These are phyloP conservation scores for Ophthalmolycus amberensis DNA, from an alignment of 2,113 vertebrate genomes.

Conservation along the genomic window DNA sequence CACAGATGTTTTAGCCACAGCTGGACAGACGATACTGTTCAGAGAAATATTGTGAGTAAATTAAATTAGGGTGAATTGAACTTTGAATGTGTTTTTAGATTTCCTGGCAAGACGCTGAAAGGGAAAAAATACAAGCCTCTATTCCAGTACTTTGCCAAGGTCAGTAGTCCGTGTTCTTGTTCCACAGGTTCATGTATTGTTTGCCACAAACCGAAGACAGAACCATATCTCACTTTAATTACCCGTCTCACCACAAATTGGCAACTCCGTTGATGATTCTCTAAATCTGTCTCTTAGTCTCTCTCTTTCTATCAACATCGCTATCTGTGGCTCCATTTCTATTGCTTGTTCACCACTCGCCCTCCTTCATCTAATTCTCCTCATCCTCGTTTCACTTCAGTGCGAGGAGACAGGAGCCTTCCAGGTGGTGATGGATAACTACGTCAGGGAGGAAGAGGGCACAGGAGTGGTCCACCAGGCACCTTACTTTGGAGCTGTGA, in stretches of 20 bases:
- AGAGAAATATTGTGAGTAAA: background rate
- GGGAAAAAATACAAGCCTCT: conserved; percentile 95
- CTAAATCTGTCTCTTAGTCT: conserved; percentile 9
- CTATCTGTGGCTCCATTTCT: conserved; percentile 20
- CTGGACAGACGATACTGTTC: background rate
- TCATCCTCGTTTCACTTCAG: conserved; percentile 71
- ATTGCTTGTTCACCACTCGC: background rate
- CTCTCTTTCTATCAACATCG: background rate
- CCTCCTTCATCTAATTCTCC: conserved; percentile 12
- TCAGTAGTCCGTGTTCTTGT: conserved; percentile 73
- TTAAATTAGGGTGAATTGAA: background rate
- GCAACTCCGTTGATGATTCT: background rate
- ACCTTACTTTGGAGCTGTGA: conserved; percentile 97
- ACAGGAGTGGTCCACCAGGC: conserved; percentile 97
- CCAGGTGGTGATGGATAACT: conserved; percentile 89
- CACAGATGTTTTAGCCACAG: no score
- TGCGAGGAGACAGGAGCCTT: conserved; percentile 90
- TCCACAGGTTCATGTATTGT: conserved; percentile 1
- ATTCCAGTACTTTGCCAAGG: conserved; percentile 94
- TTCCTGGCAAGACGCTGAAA: conserved; percentile 91
- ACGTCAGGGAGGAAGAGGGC: conserved; percentile 95
- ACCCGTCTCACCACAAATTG: conserved; percentile 22
- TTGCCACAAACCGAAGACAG: conserved; percentile 16
- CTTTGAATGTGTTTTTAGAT: conserved; percentile 80
- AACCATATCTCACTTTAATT: conserved; percentile 26